These are phyloP conservation scores for Pogona vitticeps DNA, from an alignment of 2,113 vertebrate genomes.

Conservation along the genomic window DNA sequence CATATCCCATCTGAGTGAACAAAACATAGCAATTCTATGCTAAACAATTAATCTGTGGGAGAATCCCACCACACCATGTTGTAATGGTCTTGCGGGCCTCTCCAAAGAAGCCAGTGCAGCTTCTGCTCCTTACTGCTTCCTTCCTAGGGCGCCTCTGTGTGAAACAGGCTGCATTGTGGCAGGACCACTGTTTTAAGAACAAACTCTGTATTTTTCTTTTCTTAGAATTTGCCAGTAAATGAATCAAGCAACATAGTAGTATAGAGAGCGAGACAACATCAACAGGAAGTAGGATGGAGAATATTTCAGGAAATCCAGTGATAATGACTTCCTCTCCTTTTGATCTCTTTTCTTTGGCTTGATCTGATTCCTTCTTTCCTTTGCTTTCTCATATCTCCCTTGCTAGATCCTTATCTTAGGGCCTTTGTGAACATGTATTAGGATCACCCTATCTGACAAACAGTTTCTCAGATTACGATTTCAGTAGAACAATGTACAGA, in stretches of 20 bases:
- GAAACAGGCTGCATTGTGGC: background rate
- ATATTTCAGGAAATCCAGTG: constrained; percentile 33
- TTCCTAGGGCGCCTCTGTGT: background rate
- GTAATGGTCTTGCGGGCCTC: too few species aligned
- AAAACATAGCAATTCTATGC: background rate
- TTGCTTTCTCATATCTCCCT: constrained; percentile 43
- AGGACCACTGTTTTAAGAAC: too few species aligned
- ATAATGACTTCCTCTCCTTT: constrained; percentile 30
- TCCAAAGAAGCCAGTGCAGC: background rate
- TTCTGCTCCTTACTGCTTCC: background rate
- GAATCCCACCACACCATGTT: too few species aligned
- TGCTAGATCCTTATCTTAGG: constrained; percentile 48
- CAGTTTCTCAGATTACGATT: constrained; percentile 54
- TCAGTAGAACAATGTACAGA: constrained; percentile 56
- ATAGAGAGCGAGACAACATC: constrained; percentile 19
- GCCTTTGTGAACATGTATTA: constrained; percentile 63
- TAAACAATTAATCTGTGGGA: background rate
- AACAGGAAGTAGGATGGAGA: constrained; percentile 16
- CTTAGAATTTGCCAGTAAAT: background rate
- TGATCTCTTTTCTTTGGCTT: constrained; percentile 20
- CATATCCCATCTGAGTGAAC: too few species aligned
- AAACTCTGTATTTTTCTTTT: background rate
- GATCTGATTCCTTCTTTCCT: background rate
- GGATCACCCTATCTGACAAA: constrained; percentile 57
- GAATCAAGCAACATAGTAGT: background rate